Evolutionary conservation across 2,797 vertebrate genomes (phyloP), one percentile per base, ranked within the genome.

Genomic region (Micrastur ruficollis): DNA sequence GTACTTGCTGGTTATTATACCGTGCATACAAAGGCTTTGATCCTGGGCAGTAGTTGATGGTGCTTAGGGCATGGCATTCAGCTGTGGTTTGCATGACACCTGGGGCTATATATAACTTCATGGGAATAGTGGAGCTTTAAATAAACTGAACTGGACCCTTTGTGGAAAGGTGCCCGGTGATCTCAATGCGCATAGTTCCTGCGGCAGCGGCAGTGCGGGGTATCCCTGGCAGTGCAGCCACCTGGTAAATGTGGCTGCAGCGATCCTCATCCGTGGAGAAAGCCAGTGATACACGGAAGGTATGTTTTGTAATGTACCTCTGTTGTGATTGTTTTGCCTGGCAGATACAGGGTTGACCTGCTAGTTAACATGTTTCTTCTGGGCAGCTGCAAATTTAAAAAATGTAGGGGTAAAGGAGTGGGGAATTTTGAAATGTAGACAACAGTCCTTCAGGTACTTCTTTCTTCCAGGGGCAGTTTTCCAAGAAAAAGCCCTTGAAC

Each of bases 151-250:
- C 38, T 15, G 32, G 53, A 44, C 22, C 52, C 17, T 66, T 20
- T 46, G 52, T 71, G 83, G 34, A 71, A 89, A 56, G 56, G 22
- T 26, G 26, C 22, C 25, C 1, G 0, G 21, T 50, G 56, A 59
- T 50, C 50, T 74, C 4, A 3, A 36, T 26, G 15, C 1, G 1
- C 0, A 1, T 61, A 27, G 25, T 27, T 61, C n/a, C 47, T 46
- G 55, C 1, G 0, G 20, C 42, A 52, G 53, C 47, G 53, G 70
- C 38, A 32, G 18, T 2, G 2, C 0, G 6, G 14, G 11, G 9
- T 34, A 42, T 90, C 15, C 13, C 15, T 67, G 59, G 42, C 0
- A 3, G 18, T 15, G 21, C 53, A 76, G 20, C 40, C 2, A 1
- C 40, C 15, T 9, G 21, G 31, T 59, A 21, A 53, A 46, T 0